Evolutionary conservation across 2,797 vertebrate species (phyloP), one percentile per base, ranked within the genome.

Genomic region (Poliocrania exsul): DNA sequence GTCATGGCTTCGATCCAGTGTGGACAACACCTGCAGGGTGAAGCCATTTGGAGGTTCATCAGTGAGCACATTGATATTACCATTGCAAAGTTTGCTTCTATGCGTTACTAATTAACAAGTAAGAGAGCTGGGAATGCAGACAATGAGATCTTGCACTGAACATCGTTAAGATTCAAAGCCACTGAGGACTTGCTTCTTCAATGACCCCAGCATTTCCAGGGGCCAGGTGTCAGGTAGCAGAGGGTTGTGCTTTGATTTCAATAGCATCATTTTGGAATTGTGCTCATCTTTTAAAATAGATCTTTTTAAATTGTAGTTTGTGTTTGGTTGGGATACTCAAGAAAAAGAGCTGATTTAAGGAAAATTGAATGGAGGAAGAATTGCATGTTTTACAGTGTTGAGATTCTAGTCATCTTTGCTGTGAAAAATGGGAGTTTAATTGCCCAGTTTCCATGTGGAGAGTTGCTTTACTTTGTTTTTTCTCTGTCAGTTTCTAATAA

Each of bases 381-480:
- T 62, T 35, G 17, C 70, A 6, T 90, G 40, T 37, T 93, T 95
- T 57, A 49, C 72, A 80, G 4, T 86, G 85, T 75, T 96, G 88
- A 94, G 60, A 93, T 90, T 92, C 85, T 79, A 92, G 23, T 37
- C 82, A 70, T 90, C 85, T 42, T 60, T 93, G 49, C 81, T 84
- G 42, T 83, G 82, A 87, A 85, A 86, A 83, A 81, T 13, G 14
- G 54, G 75, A 88, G 47, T 93, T 91, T 91, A 89, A 90, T 92
- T 88, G 89, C 33, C 24, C 33, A 26, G 33, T 88, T 87, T 96
- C 79, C 93, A 37, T 81, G 85, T 78, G 91, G 67, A 71, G 80
- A 88, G 50, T 89, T 88, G 51, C 80, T 90, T 84, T 84, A n/a
- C 70, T 90, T 90, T 93, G 79, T 91, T 91, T 92, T 81, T 91